Percentiles rank a stretch among this genome's conserved stretches.
Conservation (phyloP, 2,113 vertebrate genomes). For the Salminus brasiliensis region DNA sequence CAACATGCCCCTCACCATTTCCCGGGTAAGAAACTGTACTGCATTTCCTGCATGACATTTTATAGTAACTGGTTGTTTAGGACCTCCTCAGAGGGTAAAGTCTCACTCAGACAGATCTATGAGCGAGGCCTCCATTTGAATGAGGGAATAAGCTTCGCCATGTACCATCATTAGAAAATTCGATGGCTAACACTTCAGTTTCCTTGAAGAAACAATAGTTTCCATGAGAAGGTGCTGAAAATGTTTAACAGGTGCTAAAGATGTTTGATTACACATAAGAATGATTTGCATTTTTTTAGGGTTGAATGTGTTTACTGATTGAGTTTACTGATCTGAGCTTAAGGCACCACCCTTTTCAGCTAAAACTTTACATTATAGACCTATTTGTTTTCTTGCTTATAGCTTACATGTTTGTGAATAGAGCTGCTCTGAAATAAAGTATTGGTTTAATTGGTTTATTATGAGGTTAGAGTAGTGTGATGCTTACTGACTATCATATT, state of each 20-base stretch:
- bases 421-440: neutral
- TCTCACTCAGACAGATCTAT: neutral
- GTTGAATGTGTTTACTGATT: too few relatives aligned
- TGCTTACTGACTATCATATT: neutral
- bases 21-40: slow-evolving; percentile 78
- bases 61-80: neutral
- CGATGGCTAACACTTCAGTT: neutral
- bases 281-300: too few relatives aligned
- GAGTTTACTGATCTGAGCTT: too few relatives aligned
- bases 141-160: neutral
- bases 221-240: too few relatives aligned
- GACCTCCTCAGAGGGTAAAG: neutral
- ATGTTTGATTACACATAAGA: too few relatives aligned
- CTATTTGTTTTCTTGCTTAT: neutral
- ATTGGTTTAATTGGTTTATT: neutral
- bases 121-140: neutral
- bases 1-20: slow-evolving; percentile 94
- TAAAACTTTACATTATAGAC: neutral
- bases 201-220: too few relatives aligned
- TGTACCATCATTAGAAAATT: neutral
- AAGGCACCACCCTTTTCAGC: neutral
- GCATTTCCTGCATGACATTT: neutral
- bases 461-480: neutral
- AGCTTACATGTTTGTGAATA: neutral
- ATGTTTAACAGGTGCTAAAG: too few relatives aligned